A percentile compares a stretch with the other conserved stretches of the same genome.
phyloP scores from a whole-genome alignment of 1,140 invertebrate genomes.

The Globodera ellingtonae region DNA sequence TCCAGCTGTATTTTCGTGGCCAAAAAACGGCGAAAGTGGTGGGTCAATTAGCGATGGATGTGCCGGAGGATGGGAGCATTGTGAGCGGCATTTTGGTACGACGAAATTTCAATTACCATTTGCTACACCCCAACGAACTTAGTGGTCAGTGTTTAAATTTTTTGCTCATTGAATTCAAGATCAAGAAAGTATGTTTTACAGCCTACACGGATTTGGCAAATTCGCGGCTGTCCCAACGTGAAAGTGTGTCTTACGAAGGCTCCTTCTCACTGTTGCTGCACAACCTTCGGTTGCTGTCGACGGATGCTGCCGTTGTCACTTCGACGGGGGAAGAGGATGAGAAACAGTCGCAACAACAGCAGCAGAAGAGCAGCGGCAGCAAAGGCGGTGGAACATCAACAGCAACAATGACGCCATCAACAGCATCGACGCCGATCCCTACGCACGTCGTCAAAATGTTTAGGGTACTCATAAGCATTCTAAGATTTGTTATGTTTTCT shows the following conservation, averaged over 20 bases:
- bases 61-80: slow-evolving; percentile 42
- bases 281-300: slow-evolving; percentile 80
- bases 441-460: slow-evolving; percentile 69
- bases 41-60: slow-evolving; percentile 44
- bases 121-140: slow-evolving; percentile 85
- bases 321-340: slow-evolving; percentile 20
- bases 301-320: slow-evolving; percentile 67
- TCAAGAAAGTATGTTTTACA: slow-evolving; percentile 64
- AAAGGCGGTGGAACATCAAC: background rate
- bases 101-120: slow-evolving; percentile 96
- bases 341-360: slow-evolving; percentile 12
- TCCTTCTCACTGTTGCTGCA: slow-evolving; percentile 79
- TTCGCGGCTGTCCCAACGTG: slow-evolving; percentile 85
- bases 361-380: background rate
- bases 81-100: slow-evolving; percentile 84
- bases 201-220: slow-evolving; percentile 94
- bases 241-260: slow-evolving; percentile 83
- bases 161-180: background rate
- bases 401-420: background rate
- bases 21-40: slow-evolving; percentile 93
- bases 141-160: slow-evolving; percentile 35
- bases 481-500: too few species aligned
- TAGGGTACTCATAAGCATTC: slow-evolving; percentile 72
- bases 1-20: slow-evolving; percentile 89
- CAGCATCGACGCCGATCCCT: slow-evolving; percentile 13